Conservation (phyloP, 2,113 vertebrate species). For the Phrynocephalus versicolor region DNA sequence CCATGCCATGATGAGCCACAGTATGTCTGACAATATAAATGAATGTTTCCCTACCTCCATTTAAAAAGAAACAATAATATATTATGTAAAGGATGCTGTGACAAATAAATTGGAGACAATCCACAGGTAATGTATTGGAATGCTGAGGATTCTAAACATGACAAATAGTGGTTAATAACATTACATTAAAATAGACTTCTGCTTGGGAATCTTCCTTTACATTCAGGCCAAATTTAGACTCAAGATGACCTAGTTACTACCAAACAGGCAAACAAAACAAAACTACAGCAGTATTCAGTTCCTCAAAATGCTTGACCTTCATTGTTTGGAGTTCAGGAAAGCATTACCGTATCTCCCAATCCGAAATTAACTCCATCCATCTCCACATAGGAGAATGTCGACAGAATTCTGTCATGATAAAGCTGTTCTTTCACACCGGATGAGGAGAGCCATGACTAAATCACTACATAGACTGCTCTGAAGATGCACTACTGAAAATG, state of each 20-base stretch:
- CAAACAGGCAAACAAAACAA: background rate
- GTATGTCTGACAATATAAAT: conserved; percentile 5
- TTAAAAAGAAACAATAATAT: background rate
- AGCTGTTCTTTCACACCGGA: conserved; percentile 77
- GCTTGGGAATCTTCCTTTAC: background rate
- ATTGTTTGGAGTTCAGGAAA: conserved; percentile 34
- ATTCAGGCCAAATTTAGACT: background rate
- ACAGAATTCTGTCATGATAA: conserved; percentile 70
- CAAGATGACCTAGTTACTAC: background rate
- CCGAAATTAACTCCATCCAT: conserved; percentile 80
- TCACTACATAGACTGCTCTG: conserved; percentile 59
- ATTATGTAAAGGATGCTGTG: background rate
- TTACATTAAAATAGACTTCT: background rate
- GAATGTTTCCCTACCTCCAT: background rate
- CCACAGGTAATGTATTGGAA: background rate
- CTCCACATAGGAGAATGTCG: conserved; percentile 73
- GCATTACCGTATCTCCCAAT: conserved; percentile 81
- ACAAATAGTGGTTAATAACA: conserved; percentile 31
- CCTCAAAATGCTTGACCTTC: background rate
- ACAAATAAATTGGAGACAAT: conserved; percentile 19
- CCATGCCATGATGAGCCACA: background rate
- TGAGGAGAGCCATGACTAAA: conserved; percentile 77
- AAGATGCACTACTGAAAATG: conserved; percentile 56
- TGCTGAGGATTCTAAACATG: conserved; percentile 4
- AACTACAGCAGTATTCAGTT: background rate